phyloP scores from a whole-genome alignment of 2,888 invertebrate species.

The Chloroclystis v-ata region DNA sequence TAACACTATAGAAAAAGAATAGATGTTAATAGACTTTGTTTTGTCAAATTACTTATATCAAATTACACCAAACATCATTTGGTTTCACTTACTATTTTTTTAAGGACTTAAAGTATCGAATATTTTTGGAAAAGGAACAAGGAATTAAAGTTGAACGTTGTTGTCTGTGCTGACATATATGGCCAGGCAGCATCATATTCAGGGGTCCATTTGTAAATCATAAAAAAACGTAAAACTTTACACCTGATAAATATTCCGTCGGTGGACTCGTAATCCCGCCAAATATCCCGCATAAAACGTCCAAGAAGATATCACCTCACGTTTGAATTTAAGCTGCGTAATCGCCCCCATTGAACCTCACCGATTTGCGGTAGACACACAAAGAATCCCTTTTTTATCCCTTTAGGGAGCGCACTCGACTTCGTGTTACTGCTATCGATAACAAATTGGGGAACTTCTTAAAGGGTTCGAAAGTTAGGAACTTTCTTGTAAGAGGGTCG shows the following conservation, averaged over 20 bases:
- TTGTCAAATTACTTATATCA: too few relatives aligned
- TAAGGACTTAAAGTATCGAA: too few relatives aligned
- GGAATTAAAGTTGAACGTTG: too few relatives aligned
- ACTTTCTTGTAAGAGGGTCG: constrained; percentile 50
- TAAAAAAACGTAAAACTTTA: constrained; percentile 7
- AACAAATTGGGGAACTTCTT: constrained; percentile 65
- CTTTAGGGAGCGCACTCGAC: constrained; percentile 41
- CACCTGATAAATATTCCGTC: constrained; percentile 20
- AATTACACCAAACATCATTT: too few relatives aligned
- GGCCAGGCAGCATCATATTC: too few relatives aligned
- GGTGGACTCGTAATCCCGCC: constrained; percentile 18
- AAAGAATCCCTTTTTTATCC: constrained; percentile 70
- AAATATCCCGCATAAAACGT: constrained; percentile 22
- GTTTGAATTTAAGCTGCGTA: constrained; percentile 51
- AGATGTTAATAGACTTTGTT: too few relatives aligned
- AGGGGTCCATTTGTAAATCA: constrained; percentile 5
- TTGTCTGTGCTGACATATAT: too few relatives aligned
- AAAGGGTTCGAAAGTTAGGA: constrained; percentile 60
- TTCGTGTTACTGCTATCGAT: constrained; percentile 68
- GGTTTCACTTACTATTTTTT: too few relatives aligned
- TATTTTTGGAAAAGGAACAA: too few relatives aligned
- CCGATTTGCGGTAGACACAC: constrained; percentile 67
- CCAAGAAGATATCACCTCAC: constrained; percentile 49
- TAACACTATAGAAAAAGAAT: too few relatives aligned
- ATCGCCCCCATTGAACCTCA: constrained; percentile 56